These are phyloP conservation scores for Coturnix japonica DNA, from an alignment of 2,113 vertebrate genomes.

Conservation along the genomic window DNA sequence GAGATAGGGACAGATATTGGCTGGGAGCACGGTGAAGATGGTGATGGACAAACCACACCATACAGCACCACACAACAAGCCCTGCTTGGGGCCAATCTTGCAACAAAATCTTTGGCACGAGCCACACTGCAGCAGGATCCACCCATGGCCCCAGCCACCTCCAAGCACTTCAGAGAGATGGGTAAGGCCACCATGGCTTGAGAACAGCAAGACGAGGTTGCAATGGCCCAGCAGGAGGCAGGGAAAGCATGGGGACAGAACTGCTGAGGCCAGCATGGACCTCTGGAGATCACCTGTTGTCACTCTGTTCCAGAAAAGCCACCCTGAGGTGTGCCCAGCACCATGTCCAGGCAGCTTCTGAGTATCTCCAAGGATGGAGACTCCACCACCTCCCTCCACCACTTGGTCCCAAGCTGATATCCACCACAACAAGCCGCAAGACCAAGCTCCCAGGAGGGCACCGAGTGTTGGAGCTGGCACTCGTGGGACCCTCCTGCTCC, in stretches of 20 bases:
- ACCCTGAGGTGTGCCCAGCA: neutral
- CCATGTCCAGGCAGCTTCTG: neutral
- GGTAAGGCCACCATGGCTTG: fast-evolving
- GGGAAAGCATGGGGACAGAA: neutral
- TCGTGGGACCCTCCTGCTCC: neutral
- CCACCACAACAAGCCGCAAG: neutral
- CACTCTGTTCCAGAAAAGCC: neutral
- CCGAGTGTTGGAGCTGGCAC: neutral
- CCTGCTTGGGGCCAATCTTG: neutral
- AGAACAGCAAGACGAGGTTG: neutral
- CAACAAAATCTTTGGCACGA: neutral
- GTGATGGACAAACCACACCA: neutral
- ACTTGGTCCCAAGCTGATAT: neutral
- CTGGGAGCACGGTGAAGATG: neutral
- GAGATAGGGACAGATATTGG: neutral
- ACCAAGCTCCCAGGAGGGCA: neutral
- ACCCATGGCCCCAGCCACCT: neutral
- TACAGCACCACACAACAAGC: neutral
- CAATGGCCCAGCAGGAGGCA: neutral
- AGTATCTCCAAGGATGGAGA: neutral
- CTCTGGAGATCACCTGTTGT: neutral
- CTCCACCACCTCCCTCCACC: neutral
- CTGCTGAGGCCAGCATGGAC: neutral
- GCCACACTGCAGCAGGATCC: neutral
- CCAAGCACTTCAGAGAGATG: neutral